phyloP scores from a whole-genome alignment of 2,797 vertebrate genomes.

The Tragelaphus eurycerus region DNA sequence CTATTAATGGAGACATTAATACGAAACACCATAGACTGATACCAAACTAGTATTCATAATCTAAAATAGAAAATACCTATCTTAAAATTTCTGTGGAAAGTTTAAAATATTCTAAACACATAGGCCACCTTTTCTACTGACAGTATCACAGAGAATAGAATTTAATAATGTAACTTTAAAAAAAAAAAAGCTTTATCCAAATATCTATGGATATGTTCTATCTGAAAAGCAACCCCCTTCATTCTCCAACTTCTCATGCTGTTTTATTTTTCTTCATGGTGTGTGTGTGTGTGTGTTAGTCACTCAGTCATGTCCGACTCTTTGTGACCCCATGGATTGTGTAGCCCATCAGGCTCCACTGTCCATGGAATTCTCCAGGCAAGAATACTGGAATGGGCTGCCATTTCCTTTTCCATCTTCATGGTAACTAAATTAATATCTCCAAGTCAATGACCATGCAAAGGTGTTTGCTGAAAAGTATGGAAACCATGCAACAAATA shows the following conservation, averaged over 20 bases:
- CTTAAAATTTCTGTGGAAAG: background rate
- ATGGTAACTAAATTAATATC: background rate
- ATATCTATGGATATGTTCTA: background rate
- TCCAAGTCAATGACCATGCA: background rate
- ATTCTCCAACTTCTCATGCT: background rate
- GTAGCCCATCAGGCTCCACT: background rate
- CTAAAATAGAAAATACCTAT: background rate
- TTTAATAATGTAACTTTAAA: background rate
- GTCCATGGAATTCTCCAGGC: background rate
- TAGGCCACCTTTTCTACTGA: background rate
- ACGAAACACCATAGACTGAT: background rate
- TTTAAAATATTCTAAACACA: background rate
- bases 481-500: background rate
- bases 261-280: background rate
- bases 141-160: background rate
- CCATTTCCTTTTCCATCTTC: background rate
- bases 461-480: background rate
- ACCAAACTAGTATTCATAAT: background rate
- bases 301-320: background rate
- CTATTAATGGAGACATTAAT: background rate
- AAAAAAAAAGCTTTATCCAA: background rate
- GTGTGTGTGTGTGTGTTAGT: background rate
- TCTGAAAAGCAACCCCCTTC: background rate
- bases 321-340: background rate
- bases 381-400: background rate